Evolutionary conservation across 2,888 invertebrate genomes (phyloP).

Genomic region (Cantharis rufa): DNA sequence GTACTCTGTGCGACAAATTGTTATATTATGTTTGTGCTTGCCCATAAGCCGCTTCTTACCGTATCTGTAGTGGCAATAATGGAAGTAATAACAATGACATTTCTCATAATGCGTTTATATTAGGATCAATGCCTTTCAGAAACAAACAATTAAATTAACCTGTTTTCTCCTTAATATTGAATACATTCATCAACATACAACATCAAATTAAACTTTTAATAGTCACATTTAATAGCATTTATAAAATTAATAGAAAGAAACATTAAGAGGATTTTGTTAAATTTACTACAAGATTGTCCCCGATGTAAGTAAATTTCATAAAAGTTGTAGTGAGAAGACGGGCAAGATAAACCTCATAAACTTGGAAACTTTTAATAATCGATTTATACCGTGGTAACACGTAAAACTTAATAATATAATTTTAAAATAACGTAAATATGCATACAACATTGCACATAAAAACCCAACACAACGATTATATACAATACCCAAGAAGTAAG

Average conservation of each 20-base stretch:
- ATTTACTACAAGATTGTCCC: not conserved
- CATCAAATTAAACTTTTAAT: not conserved
- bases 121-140: not conserved
- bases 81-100: conserved; percentile 29
- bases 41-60: conserved; percentile 33
- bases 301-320: not conserved
- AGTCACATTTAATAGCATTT: not conserved
- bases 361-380: not conserved
- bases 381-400: not conserved
- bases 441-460: too few relatives aligned
- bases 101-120: conserved; percentile 18
- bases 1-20: conserved; percentile 45
- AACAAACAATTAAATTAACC: not conserved
- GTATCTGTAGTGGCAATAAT: conserved; percentile 35
- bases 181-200: not conserved
- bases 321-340: not conserved
- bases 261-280: too few relatives aligned
- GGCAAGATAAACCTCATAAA: not conserved
- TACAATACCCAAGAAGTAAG: too few relatives aligned
- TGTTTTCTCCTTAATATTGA: not conserved
- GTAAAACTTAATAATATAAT: too few relatives aligned
- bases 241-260: not conserved
- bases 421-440: too few relatives aligned
- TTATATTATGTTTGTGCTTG: conserved; percentile 33
- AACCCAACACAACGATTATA: too few relatives aligned